Percentiles rank a stretch among this genome's conserved stretches.
These are phyloP conservation scores for Halesus radiatus DNA, from an alignment of 1,140 invertebrate species.

Conservation along the genomic window DNA sequence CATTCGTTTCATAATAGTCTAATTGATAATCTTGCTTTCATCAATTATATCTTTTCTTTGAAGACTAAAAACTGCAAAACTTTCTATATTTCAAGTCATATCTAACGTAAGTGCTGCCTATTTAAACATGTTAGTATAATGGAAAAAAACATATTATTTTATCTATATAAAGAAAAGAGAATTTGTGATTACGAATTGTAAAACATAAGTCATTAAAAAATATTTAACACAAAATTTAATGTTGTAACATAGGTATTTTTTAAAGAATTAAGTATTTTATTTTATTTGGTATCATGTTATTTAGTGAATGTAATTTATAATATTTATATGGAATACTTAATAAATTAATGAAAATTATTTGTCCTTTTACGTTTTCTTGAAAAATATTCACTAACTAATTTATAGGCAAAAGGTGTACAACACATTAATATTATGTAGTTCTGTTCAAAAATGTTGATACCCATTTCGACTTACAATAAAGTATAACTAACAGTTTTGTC, in stretches of 20 bases:
- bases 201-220: constrained; percentile 56
- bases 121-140: neutral
- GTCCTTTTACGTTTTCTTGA: no score
- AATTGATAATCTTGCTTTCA: constrained; percentile 3
- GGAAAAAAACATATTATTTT: constrained; percentile 16
- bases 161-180: constrained; percentile 40
- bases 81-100: constrained; percentile 18
- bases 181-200: constrained; percentile 52
- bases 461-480: no score
- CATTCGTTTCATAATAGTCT: constrained; percentile 29
- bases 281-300: constrained; percentile 56
- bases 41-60: constrained; percentile 31
- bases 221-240: constrained; percentile 57
- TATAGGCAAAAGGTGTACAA: no score
- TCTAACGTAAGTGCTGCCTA: constrained; percentile 21
- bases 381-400: no score
- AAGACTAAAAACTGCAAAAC: neutral
- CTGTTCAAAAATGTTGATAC: no score
- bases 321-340: constrained; percentile 57
- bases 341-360: constrained; percentile 48
- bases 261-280: constrained; percentile 52
- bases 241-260: constrained; percentile 56
- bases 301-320: constrained; percentile 58
- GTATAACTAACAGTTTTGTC: no score
- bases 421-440: no score